Evolutionary conservation across 2,113 vertebrate genomes (phyloP).

Genomic region (Isichthys henryi): DNA sequence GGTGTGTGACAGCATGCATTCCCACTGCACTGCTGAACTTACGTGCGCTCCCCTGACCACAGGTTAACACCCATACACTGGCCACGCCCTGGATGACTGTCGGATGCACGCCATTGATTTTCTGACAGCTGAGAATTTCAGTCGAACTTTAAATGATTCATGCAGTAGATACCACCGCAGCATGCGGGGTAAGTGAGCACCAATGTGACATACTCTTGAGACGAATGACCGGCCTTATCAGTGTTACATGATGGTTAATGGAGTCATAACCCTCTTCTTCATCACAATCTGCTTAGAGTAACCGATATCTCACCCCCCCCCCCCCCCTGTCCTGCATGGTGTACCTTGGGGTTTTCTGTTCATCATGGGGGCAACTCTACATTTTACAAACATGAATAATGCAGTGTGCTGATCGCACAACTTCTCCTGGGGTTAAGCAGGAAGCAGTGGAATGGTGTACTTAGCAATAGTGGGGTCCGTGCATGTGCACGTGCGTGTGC

Average conservation of each 20-base stretch:
- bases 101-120: neutral
- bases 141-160: conserved; percentile 10
- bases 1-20: neutral
- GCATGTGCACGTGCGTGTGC: neutral
- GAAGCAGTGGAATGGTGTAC: neutral
- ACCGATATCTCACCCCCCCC: neutral
- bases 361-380: neutral
- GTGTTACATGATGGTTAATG: neutral
- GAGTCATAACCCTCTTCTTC: neutral
- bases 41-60: neutral
- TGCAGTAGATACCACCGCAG: neutral
- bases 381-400: conserved; percentile 5
- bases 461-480: neutral
- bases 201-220: neutral
- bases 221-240: neutral
- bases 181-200: neutral
- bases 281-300: neutral
- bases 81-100: neutral
- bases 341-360: neutral
- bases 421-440: neutral
- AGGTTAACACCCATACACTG: neutral
- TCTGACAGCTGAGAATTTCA: neutral
- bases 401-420: neutral
- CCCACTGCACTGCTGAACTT: neutral
- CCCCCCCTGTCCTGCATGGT: neutral